phyloP scores from a whole-genome alignment of 2,113 vertebrate genomes.

The Chloebia gouldiae region DNA sequence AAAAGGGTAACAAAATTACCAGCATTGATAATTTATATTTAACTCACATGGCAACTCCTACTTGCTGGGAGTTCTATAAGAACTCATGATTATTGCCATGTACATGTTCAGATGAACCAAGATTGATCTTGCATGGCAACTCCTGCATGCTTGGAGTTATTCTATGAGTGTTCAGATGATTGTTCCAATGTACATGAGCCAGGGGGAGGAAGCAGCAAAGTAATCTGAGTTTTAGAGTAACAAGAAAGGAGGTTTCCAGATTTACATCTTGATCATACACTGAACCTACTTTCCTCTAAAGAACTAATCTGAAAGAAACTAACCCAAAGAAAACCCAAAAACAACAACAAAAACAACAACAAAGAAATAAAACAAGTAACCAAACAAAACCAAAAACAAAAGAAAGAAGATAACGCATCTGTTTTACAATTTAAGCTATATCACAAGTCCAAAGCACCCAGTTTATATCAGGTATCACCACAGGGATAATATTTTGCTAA shows the following conservation, averaged over 20 bases:
- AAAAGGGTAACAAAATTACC: neutral
- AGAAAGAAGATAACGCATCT: neutral
- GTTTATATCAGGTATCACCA: neutral
- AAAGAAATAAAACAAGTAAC: too few species aligned
- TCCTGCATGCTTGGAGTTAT: neutral
- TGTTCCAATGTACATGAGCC: neutral
- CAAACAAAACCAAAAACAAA: rapidly evolving
- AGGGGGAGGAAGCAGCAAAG: neutral
- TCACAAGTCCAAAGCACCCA: neutral
- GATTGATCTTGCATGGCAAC: neutral
- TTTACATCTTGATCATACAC: neutral
- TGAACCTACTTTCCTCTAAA: neutral
- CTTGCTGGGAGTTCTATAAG: neutral
- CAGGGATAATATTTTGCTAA: neutral
- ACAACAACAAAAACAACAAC: neutral
- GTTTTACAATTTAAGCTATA: neutral
- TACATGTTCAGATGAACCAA: neutral
- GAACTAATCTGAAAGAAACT: neutral
- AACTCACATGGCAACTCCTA: neutral
- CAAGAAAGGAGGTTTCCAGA: neutral
- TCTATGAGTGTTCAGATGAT: neutral
- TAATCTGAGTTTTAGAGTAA: neutral
- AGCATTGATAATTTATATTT: neutral
- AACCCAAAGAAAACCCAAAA: neutral
- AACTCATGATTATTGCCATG: neutral